Conservation (phyloP, 1,140 invertebrate genomes). For the Drosophila mayri region DNA sequence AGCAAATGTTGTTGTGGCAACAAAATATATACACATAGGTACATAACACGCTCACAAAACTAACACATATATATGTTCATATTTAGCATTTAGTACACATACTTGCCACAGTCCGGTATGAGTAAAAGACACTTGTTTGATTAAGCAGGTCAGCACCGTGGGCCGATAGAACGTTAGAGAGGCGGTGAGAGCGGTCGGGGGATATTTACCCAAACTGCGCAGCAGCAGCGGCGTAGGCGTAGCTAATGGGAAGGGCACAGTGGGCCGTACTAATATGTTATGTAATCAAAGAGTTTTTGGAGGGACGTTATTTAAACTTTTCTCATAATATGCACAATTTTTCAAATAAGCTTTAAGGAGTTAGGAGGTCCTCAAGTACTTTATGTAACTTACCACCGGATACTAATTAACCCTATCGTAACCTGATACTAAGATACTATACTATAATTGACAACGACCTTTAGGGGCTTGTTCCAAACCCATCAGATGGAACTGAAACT, state of each 20-base stretch:
- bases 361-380: too few species aligned
- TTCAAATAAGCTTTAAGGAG: too few species aligned
- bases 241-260: slow-evolving; percentile 44
- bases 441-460: slow-evolving; percentile 3
- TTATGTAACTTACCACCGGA: neutral
- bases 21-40: slow-evolving; percentile 31
- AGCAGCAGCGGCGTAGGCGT: slow-evolving; percentile 60
- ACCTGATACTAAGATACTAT: neutral
- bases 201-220: slow-evolving; percentile 68
- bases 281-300: neutral
- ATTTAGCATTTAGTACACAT: slow-evolving; percentile 40
- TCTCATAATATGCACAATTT: too few species aligned
- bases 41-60: neutral
- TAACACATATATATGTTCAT: slow-evolving; percentile 2
- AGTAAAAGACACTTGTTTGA: slow-evolving; percentile 78
- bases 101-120: slow-evolving; percentile 23
- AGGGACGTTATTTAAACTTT: neutral
- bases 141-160: slow-evolving; percentile 57
- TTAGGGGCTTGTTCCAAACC: slow-evolving; percentile 3
- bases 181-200: slow-evolving; percentile 2
- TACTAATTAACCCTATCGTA: neutral
- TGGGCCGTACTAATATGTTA: slow-evolving; percentile 26
- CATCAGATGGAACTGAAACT: slow-evolving; percentile 6
- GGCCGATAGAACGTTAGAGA: slow-evolving; percentile 4
- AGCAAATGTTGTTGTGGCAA: slow-evolving; percentile 65